phyloP scores from a whole-genome alignment of 2,113 vertebrate species.

The Carassius carassius region DNA sequence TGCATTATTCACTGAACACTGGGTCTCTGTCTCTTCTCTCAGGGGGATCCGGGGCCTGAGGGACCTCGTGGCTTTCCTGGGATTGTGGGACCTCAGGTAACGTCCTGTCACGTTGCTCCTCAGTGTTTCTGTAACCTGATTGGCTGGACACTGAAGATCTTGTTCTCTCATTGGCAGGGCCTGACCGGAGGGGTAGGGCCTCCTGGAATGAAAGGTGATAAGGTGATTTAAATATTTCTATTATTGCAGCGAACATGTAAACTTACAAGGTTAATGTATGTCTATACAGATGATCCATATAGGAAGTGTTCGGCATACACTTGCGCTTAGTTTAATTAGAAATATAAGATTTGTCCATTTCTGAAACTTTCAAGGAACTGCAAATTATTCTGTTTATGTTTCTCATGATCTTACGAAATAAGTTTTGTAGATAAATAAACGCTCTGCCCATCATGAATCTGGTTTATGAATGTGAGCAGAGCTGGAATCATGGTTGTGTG shows the following conservation, averaged over 20 bases:
- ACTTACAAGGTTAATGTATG: conserved; percentile 1
- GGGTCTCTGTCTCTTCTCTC: background rate
- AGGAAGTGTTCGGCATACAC: too few species aligned
- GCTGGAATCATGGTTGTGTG: too few species aligned
- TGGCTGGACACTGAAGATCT: conserved; percentile 23
- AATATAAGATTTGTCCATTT: too few species aligned
- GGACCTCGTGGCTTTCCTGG: conserved; percentile 84
- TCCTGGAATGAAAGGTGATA: conserved; percentile 99
- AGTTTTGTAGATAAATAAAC: too few species aligned
- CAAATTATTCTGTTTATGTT: too few species aligned
- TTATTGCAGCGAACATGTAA: conserved; percentile 79
- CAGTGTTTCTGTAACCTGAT: background rate
- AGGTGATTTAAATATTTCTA: conserved; percentile 99
- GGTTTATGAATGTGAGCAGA: too few species aligned
- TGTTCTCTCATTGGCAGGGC: conserved; percentile 78
- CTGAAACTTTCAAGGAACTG: too few species aligned
- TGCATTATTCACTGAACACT: too few species aligned
- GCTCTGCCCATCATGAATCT: too few species aligned
- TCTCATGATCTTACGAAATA: too few species aligned
- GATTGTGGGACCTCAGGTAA: conserved; percentile 87
- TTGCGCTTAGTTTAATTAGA: background rate
- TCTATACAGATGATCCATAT: background rate
- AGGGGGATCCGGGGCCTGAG: conserved; percentile 84
- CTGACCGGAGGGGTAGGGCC: conserved; percentile 85
- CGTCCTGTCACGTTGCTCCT: background rate